phyloP scores from a whole-genome alignment of 1,140 invertebrate genomes.

The Euura lappo region DNA sequence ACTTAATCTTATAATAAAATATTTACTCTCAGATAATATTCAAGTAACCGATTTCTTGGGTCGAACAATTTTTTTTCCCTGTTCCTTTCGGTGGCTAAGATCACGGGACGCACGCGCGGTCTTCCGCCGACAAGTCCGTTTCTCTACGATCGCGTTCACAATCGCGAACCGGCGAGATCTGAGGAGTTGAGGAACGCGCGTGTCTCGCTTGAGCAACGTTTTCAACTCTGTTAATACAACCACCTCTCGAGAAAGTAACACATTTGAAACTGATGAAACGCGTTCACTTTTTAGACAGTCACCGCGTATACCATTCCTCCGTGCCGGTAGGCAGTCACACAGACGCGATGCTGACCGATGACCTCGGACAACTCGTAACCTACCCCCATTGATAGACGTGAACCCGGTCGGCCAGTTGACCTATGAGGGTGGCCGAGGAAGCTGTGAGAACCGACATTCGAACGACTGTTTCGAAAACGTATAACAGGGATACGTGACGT shows the following conservation, averaged over 20 bases:
- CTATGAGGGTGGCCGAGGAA: too few relatives aligned
- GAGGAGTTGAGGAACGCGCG: neutral
- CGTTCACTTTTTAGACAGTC: constrained; percentile 40
- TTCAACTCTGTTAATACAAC: constrained; percentile 34
- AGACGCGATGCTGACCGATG: constrained; percentile 21
- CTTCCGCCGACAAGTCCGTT: too few relatives aligned
- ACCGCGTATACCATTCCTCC: constrained; percentile 7
- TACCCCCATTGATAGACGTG: neutral
- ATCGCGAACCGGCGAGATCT: neutral
- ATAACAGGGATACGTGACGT: too few relatives aligned
- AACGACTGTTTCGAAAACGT: too few relatives aligned
- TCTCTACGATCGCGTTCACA: too few relatives aligned
- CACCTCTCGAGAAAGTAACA: constrained; percentile 38
- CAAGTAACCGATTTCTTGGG: too few relatives aligned
- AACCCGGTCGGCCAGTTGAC: neutral
- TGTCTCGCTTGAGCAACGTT: constrained; percentile 25
- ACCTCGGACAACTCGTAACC: constrained; percentile 8
- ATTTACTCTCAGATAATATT: too few relatives aligned
- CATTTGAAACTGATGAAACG: constrained; percentile 25
- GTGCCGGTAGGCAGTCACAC: constrained; percentile 24
- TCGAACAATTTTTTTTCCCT: too few relatives aligned
- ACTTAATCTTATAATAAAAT: too few relatives aligned
- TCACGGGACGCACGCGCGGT: too few relatives aligned
- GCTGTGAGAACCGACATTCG: too few relatives aligned
- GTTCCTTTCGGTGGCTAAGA: too few relatives aligned